A percentile compares a stretch with the other conserved stretches of the same genome.
phyloP scores from a whole-genome alignment of 1,140 invertebrate species.

The Dreissena polymorpha region DNA sequence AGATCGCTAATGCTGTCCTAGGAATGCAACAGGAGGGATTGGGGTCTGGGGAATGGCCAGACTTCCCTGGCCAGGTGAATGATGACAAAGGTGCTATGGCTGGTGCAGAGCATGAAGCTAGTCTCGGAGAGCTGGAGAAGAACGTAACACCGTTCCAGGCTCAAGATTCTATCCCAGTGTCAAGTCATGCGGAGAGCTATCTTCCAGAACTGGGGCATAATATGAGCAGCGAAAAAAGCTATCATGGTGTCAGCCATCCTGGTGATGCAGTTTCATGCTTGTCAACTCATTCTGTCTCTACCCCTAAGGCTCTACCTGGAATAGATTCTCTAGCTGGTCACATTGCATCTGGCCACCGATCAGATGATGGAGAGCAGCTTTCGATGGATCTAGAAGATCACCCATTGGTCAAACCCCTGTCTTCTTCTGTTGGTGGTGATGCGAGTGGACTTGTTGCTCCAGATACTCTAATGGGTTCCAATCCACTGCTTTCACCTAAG shows the following conservation, averaged over 20 bases:
- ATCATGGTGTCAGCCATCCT: neutral
- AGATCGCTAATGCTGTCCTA: constrained; percentile 47
- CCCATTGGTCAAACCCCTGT: too few relatives aligned
- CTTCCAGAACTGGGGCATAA: neutral
- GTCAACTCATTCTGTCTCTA: neutral
- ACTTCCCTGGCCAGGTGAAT: neutral
- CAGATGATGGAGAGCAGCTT: neutral
- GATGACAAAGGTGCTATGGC: neutral
- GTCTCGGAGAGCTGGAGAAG: neutral
- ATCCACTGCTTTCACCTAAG: constrained; percentile 29
- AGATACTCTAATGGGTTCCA: neutral
- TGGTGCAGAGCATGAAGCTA: neutral
- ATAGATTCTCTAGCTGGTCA: neutral
- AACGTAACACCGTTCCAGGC: neutral
- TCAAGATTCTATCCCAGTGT: neutral
- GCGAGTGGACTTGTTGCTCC: constrained; percentile 16
- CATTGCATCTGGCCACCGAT: neutral
- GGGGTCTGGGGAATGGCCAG: constrained; percentile 73
- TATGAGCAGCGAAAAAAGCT: neutral
- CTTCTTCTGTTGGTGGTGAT: neutral
- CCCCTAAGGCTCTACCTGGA: neutral
- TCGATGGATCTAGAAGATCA: neutral
- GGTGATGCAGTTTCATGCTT: neutral
- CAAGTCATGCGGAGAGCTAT: neutral
- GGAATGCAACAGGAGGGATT: constrained; percentile 91